These are phyloP conservation scores for Mus spicilegus DNA, from an alignment of 2,113 vertebrate genomes.

Conservation along the genomic window DNA sequence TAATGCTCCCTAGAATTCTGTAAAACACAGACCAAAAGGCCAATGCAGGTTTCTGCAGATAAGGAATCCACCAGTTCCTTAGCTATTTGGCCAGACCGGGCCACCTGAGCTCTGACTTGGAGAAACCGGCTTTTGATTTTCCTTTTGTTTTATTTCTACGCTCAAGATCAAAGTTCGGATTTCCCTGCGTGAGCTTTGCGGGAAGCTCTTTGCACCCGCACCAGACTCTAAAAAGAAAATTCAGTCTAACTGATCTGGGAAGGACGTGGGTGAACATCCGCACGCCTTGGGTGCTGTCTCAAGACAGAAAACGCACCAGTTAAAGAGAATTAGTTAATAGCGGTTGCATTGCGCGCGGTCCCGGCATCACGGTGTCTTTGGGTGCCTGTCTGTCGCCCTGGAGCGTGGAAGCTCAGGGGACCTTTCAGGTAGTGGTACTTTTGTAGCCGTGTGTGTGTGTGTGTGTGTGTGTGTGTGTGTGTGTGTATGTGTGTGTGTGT, in stretches of 20 bases:
- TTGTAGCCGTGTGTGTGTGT: accelerated
- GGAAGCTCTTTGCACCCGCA: not conserved
- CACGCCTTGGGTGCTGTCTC: not conserved
- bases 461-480: no score
- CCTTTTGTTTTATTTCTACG: not conserved
- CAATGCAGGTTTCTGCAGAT: not conserved
- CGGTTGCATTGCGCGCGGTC: not conserved
- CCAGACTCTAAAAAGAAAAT: not conserved
- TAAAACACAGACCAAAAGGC: not conserved
- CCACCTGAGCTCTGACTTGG: not conserved
- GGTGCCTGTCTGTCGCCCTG: not conserved
- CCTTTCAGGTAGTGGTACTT: not conserved
- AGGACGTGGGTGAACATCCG: not conserved
- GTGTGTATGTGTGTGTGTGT: no score
- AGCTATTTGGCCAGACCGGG: not conserved
- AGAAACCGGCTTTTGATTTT: not conserved
- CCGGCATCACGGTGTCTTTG: not conserved
- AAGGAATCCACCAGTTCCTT: not conserved
- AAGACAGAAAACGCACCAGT: not conserved
- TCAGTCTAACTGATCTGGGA: not conserved
- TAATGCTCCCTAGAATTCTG: not conserved
- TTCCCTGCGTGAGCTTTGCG: not conserved
- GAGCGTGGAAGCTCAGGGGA: not conserved
- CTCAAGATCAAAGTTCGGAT: not conserved
- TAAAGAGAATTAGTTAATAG: slow-evolving; percentile 7